Evolutionary conservation across 2,888 invertebrate species (phyloP).

Genomic region (Mythimna albipuncta): DNA sequence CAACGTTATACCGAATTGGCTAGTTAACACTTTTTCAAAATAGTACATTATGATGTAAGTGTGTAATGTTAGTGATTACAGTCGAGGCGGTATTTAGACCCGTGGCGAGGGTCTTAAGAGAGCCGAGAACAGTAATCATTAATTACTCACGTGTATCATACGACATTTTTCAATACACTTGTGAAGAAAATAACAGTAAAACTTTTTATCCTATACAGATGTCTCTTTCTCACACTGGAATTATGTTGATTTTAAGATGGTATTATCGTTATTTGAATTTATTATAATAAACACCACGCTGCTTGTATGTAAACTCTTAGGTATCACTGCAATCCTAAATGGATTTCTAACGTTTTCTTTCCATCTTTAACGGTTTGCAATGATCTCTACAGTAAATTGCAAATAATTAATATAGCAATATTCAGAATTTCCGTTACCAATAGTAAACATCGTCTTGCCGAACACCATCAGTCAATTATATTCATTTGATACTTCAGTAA

Average conservation of each 20-base stretch:
- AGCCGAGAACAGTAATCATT: no score
- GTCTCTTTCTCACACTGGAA: no score
- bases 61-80: no score
- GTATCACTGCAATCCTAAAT: neutral
- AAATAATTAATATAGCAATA: neutral
- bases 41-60: no score
- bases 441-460: slow-evolving; percentile 13
- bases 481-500: neutral
- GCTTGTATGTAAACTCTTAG: neutral
- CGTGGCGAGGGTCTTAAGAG: no score
- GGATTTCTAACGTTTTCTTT: neutral
- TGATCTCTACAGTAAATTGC: neutral
- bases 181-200: no score
- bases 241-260: no score
- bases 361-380: neutral
- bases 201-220: no score
- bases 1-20: neutral
- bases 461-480: slow-evolving; percentile 9
- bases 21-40: no score
- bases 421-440: neutral
- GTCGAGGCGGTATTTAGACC: no score
- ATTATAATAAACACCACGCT: neutral
- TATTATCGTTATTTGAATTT: neutral
- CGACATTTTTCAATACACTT: no score
- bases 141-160: no score